Base-by-base conservation (phyloP, 2,888 invertebrate species). In the Brenthis daphne region DNA sequence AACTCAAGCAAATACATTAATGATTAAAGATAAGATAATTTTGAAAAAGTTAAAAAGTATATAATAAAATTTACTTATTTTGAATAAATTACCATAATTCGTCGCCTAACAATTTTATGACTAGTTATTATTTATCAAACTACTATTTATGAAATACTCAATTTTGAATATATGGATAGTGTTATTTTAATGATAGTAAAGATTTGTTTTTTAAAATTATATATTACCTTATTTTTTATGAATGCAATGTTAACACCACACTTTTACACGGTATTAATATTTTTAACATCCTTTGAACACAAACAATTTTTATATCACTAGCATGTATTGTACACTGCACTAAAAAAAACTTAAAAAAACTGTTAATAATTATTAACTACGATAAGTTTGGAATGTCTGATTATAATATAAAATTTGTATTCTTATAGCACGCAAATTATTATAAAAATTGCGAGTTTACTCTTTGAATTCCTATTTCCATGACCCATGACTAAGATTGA, bases 211-310 rank as follows among this genome's bases (percentile, higher is more conserved):
- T 48, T 11, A 13, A 5, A 64, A 50, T 33, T 33, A 16, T 24
- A 37, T 33, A 48, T 57, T 65, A 65, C 58, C 58, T 60, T 60
- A 29, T 14, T 14, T 43, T 12, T 60, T 60, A 6, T 48, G 47
- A 29, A 60, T 60, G 29, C 48, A 48, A 48, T 11, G 43, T 50
- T 65, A 14, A 57, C 6, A 51, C 6, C 20, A 53, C 16, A 58
- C 43, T 57, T 37, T 33, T 37, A n/a, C 43, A 47, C 57, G n/a
- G 47, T 29, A 50, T 60, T 43, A 57, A 43, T 57, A 57, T 65
- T 65, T 57, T 51, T 51, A 65, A 37, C 57, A 57, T 65, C 8
- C 50, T 50, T 51, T n/a, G 65, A 65, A 33, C 16, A 64, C 24
- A 24, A 65, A 33, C 16, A 64, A 13, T 43, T 50, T 51, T 57